A percentile compares a stretch with the other conserved stretches of the same genome.
Conservation (phyloP, 2,113 vertebrate genomes). For the Cyprinodon brontotheroides region DNA sequence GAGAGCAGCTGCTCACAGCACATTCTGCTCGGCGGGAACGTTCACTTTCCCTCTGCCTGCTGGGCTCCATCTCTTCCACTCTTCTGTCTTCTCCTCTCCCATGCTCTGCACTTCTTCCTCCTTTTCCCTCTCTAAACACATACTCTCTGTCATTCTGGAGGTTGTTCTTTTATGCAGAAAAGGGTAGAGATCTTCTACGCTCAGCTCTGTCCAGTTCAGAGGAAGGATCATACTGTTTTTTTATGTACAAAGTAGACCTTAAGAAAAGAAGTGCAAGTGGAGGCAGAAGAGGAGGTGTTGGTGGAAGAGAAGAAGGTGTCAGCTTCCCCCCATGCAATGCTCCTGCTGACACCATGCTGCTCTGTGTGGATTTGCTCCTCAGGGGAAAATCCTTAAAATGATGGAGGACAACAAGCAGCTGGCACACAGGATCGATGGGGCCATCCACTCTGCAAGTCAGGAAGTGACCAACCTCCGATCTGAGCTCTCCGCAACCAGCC, state of each 20-base stretch:
- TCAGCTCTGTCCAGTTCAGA: slow-evolving; percentile 22
- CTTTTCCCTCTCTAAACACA: slow-evolving; percentile 28
- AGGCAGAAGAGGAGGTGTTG: slow-evolving; percentile 43
- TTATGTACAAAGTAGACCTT: slow-evolving; percentile 62
- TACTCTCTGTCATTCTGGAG: slow-evolving; percentile 39
- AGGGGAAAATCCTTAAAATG: slow-evolving; percentile 92
- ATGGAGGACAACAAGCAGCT: slow-evolving; percentile 95
- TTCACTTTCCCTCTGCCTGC: slow-evolving; percentile 66
- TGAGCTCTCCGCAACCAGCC: slow-evolving; percentile 89
- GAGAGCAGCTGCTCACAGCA: slow-evolving; percentile 79
- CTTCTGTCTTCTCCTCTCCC: slow-evolving; percentile 35
- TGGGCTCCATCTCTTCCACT: slow-evolving; percentile 57
- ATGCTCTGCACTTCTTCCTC: slow-evolving; percentile 17
- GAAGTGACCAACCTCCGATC: slow-evolving; percentile 91
- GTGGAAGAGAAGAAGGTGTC: slow-evolving; percentile 42
- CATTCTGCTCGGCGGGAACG: slow-evolving; percentile 72
- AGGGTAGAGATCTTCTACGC: slow-evolving; percentile 59
- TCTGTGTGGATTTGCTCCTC: slow-evolving; percentile 87
- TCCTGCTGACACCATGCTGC: slow-evolving; percentile 85
- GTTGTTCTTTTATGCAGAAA: slow-evolving; percentile 51
- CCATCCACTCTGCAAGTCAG: slow-evolving; percentile 90
- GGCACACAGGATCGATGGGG: slow-evolving; percentile 90
- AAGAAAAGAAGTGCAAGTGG: slow-evolving; percentile 59
- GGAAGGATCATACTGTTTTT: slow-evolving; percentile 31
- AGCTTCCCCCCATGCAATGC: slow-evolving; percentile 51